A percentile compares a stretch with the other conserved stretches of the same genome.
Conservation (phyloP, 2,113 vertebrate species). For the Merops nubicus region DNA sequence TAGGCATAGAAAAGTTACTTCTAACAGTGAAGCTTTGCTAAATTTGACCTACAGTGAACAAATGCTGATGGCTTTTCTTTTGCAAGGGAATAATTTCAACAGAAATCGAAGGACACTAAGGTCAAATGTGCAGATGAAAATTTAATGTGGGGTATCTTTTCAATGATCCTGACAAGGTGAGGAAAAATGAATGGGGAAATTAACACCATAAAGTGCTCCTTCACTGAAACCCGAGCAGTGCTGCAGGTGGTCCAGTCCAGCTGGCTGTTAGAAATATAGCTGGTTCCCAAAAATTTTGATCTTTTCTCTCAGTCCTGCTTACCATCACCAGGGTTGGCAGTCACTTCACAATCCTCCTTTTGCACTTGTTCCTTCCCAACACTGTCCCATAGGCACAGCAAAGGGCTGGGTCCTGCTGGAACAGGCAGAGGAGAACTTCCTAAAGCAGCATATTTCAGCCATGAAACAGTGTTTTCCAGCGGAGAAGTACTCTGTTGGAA, state of each 20-base stretch:
- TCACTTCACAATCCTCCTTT: accelerated
- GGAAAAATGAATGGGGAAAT: not conserved
- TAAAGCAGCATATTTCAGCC: not conserved
- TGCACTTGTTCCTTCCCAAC: not conserved
- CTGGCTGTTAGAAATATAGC: not conserved
- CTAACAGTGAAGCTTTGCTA: not conserved
- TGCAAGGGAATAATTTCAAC: not conserved
- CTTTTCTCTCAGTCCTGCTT: not conserved
- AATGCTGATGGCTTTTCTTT: not conserved
- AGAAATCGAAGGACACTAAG: not conserved
- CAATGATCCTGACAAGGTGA: not conserved
- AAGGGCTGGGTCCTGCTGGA: not conserved
- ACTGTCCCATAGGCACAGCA: accelerated
- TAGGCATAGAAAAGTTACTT: not conserved
- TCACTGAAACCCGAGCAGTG: not conserved
- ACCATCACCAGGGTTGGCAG: not conserved
- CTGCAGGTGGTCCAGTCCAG: not conserved
- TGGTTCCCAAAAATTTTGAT: not conserved
- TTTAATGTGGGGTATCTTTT: not conserved
- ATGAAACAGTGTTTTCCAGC: not conserved
- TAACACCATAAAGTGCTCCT: not conserved
- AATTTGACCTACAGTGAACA: not conserved
- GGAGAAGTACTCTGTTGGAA: not conserved
- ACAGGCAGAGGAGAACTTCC: not conserved
- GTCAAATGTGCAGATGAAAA: not conserved